phyloP scores from a whole-genome alignment of 2,797 vertebrate species.

The Columba guinea region DNA sequence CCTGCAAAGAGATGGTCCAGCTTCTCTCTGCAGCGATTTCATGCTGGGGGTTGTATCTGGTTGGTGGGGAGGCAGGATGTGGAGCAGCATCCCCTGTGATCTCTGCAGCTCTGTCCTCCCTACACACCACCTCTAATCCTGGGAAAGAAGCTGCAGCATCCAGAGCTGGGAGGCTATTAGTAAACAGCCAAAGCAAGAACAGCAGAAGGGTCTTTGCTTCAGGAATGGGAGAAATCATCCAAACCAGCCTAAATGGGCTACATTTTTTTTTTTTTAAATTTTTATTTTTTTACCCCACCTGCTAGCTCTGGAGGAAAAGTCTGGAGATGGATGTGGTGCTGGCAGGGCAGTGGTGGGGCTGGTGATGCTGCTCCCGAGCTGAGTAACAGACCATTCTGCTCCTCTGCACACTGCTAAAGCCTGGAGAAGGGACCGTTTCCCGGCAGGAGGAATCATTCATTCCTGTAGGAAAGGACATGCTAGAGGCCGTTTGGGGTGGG shows the following conservation, averaged over 20 bases:
- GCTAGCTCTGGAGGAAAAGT: background rate
- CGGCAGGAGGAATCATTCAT: background rate
- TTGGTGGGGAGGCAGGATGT: background rate
- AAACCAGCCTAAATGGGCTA: background rate
- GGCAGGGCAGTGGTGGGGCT: accelerated
- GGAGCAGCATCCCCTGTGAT: background rate
- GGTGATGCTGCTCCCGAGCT: background rate
- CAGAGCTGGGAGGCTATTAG: background rate
- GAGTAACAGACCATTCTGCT: background rate
- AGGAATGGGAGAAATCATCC: background rate
- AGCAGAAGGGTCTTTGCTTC: conserved; percentile 3
- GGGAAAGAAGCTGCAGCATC: background rate
- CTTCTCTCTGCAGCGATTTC: accelerated
- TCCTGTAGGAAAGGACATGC: background rate
- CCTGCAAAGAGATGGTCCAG: background rate
- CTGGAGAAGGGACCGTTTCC: background rate
- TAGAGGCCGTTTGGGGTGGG: accelerated
- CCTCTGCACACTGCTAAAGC: background rate
- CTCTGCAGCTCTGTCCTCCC: background rate
- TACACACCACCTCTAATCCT: background rate
- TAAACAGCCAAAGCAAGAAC: background rate
- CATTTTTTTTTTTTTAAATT: background rate
- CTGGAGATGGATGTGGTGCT: background rate
- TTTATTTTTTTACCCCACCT: background rate
- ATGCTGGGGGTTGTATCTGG: background rate